Base-by-base conservation (phyloP, 2,797 vertebrate species). In the Hemitrygon akajei region DNA sequence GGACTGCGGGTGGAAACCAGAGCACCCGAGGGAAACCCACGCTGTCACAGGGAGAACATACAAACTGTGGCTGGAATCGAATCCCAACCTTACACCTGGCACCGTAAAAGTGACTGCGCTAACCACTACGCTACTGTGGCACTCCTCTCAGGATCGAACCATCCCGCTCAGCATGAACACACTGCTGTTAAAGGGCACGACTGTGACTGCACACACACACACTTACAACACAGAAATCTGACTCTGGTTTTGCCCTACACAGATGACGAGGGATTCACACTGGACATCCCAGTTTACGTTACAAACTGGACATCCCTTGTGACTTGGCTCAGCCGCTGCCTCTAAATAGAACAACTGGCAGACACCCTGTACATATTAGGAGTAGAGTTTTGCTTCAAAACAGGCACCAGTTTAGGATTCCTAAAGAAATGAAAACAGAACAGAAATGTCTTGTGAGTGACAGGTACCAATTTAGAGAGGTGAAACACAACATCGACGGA, bases 341-440 rank as follows among this genome's bases (percentile, higher is more conserved):
- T 69, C 86, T 89, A 89, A 89, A 89, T 89, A 89, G n/a, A 89
- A 34, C 37, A 69, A 89, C 86, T 89, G 86, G 86, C 86, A 89
- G 86, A 69, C 22, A 20, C 60, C 63, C 86, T 20, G 18, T 89
- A 69, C 63, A 69, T 37, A 37, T 89, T 89, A 89, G 86, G 58
- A 86, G 56, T 4, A 37, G 18, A n/a, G 2, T 47, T 58, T 89
- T 69, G 60, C 63, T 89, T 10, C 86, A 69, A 34, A 37, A 89
- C 22, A 37, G 86, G 63, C 86, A 89, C n/a, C 63, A 37, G 63
- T 89, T 63, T 34, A 37, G 69, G 20, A 89, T 89, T 89, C 86
- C 63, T 22, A 37, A 69, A 69, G 4, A 63, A 63, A 34, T 37
- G 60, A 5, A 66, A 69, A 30, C 3, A 37, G 66, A 37, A 22